Conservation (phyloP, 1,140 invertebrate species). For the Scaptomyza pallida region DNA sequence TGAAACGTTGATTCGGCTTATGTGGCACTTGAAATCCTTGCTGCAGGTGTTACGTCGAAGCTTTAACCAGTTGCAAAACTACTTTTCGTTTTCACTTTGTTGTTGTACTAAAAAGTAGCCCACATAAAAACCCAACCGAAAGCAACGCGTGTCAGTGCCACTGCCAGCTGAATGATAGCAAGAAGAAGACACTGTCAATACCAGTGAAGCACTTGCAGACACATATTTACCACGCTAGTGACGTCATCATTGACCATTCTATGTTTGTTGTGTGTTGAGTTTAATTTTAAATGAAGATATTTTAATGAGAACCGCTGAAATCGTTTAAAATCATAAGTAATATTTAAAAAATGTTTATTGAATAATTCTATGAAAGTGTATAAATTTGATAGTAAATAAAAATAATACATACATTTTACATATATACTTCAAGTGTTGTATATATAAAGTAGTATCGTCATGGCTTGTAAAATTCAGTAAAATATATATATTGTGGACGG, state of each 20-base stretch:
- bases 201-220: background rate
- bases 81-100: conserved; percentile 50
- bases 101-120: conserved; percentile 40
- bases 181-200: conserved; percentile 29
- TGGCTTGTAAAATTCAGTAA: conserved; percentile 27
- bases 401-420: conserved; percentile 30
- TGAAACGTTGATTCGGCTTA: conserved; percentile 17
- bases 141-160: conserved; percentile 48
- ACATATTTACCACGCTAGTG: conserved; percentile 2
- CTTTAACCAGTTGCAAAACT: conserved; percentile 45
- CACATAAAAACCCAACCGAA: conserved; percentile 23
- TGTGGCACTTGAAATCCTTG: conserved; percentile 39
- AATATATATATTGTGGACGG: conserved; percentile 15
- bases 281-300: background rate
- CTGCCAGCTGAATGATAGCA: conserved; percentile 30
- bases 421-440: conserved; percentile 12
- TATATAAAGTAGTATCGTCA: conserved; percentile 12
- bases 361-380: conserved; percentile 22
- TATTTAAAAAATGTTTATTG: conserved; percentile 37
- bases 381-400: conserved; percentile 28
- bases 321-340: background rate
- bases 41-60: conserved; percentile 15
- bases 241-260: conserved; percentile 12
- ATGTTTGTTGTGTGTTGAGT: background rate
- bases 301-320: background rate